Base-by-base conservation (phyloP, 2,113 vertebrate species). In the Gavia stellata region DNA sequence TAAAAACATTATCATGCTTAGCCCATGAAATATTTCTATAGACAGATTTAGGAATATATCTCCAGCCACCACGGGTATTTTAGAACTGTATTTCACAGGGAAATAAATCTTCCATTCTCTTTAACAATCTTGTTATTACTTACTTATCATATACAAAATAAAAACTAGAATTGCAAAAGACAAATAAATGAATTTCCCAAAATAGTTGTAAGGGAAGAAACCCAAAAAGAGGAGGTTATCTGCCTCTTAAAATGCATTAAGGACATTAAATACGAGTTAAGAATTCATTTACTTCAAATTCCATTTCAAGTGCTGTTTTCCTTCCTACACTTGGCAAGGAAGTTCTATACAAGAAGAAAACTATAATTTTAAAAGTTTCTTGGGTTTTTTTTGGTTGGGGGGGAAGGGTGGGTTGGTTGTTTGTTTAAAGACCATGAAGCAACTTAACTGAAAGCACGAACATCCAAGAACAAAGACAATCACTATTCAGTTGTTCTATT, bases 351-450 rank as follows among this genome's bases (percentile, higher is more conserved):
- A 55, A 21, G 83, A 25, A 33, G 3, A 58, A 82, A 63, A 82
- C 36, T 15, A 10, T 28, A 40, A 49, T 73, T 79, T 62, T 15
- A 18, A 34, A 82, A 61, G 21, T 55, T 10, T 61, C 9, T 47
- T 33, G 12, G 16, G 3, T 40, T 42, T 58, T 81, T 49, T 81
- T 68, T 7, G 8, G 31, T 40, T 50, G 33, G 3, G 4, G 15
- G 3, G 3, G 3, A 36, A 2, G 5, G 7, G 2, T 8, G 6
- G 28, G 20, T 47, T 44, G 4, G 3, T 38, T 42, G 14, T 5
- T 68, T 85, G 16, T 38, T 83, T 66, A 34, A 81, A 81, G 53
- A 61, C 36, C 9, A 10, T 23, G 56, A 82, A 81, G 17, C 10
- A 79, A 81, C 25, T 23, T 10, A 53, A 63, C 3, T 45, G 13